A percentile compares a stretch with the other conserved stretches of the same genome.
These are phyloP conservation scores for Vanacampus margaritifer DNA, from an alignment of 2,113 vertebrate species.

Conservation along the genomic window DNA sequence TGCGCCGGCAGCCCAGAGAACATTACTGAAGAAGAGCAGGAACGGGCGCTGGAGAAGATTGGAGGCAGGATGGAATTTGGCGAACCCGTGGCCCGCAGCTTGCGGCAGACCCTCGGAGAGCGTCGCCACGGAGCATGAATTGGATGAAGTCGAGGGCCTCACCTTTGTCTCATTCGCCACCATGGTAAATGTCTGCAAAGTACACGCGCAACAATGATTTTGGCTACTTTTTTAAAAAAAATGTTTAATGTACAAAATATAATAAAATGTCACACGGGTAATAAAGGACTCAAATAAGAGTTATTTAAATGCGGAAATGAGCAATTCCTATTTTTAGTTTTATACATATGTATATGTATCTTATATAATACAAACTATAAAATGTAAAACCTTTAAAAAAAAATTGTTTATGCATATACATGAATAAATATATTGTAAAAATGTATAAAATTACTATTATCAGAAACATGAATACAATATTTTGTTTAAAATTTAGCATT, in stretches of 20 bases:
- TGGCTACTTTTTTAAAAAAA: background rate
- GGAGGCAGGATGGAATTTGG: constrained; percentile 26
- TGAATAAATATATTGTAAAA: too few relatives aligned
- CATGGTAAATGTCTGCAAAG: constrained; percentile 73
- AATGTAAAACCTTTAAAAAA: too few relatives aligned
- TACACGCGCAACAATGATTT: background rate
- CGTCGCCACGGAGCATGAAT: constrained; percentile 81
- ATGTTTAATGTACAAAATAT: background rate
- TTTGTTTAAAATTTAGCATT: too few relatives aligned
- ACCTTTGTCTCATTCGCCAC: constrained; percentile 91
- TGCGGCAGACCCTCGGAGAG: constrained; percentile 53
- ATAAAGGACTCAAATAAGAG: background rate
- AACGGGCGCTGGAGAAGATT: constrained; percentile 60
- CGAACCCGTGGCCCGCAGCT: constrained; percentile 18
- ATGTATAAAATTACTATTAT: too few relatives aligned
- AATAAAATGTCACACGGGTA: background rate
- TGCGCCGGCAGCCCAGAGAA: background rate
- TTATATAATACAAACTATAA: too few relatives aligned
- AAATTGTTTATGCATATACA: too few relatives aligned
- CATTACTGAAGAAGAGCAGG: constrained; percentile 41
- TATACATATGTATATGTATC: too few relatives aligned
- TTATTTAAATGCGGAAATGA: too few relatives aligned
- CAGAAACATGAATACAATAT: too few relatives aligned
- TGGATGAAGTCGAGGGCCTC: constrained; percentile 91
- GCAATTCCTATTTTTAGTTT: too few relatives aligned